A percentile compares a stretch with the other conserved stretches of the same genome.
Conservation (phyloP, 2,888 invertebrate species). For the Dasysyrphus tricinctus region DNA sequence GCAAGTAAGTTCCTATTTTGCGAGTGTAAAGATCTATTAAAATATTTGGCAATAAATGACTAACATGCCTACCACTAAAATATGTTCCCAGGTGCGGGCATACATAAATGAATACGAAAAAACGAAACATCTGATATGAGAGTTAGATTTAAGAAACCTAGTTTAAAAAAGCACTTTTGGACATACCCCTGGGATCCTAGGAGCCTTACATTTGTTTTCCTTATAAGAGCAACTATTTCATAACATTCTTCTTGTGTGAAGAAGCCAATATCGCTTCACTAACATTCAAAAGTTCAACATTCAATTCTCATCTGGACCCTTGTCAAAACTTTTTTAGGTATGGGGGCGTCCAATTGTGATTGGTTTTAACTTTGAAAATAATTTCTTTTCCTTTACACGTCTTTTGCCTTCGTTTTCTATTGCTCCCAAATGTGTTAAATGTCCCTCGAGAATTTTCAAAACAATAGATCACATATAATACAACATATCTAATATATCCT, state of each 20-base stretch:
- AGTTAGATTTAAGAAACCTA: no score
- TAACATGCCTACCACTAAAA: no score
- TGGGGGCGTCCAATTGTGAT: slow-evolving; percentile 30
- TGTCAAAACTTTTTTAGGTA: slow-evolving; percentile 32
- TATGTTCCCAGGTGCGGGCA: no score
- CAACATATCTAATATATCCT: slow-evolving; percentile 52
- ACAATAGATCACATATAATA: slow-evolving; percentile 62
- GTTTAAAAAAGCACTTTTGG: no score
- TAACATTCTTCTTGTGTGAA: background rate
- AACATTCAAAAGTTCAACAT: background rate
- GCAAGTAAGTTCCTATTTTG: no score
- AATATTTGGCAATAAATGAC: no score
- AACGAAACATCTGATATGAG: no score
- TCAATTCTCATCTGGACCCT: slow-evolving; percentile 9
- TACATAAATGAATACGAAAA: no score
- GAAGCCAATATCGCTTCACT: background rate
- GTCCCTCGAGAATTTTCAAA: slow-evolving; percentile 42
- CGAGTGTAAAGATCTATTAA: no score
- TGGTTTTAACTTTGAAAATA: slow-evolving; percentile 49
- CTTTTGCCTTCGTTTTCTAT: slow-evolving; percentile 27
- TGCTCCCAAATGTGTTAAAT: slow-evolving; percentile 47
- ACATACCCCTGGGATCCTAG: background rate
- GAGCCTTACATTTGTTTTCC: background rate
- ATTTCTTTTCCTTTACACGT: background rate
- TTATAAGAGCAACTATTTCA: background rate